Evolutionary conservation across 2,113 vertebrate species (phyloP).

Genomic region (Amphiprion percula): DNA sequence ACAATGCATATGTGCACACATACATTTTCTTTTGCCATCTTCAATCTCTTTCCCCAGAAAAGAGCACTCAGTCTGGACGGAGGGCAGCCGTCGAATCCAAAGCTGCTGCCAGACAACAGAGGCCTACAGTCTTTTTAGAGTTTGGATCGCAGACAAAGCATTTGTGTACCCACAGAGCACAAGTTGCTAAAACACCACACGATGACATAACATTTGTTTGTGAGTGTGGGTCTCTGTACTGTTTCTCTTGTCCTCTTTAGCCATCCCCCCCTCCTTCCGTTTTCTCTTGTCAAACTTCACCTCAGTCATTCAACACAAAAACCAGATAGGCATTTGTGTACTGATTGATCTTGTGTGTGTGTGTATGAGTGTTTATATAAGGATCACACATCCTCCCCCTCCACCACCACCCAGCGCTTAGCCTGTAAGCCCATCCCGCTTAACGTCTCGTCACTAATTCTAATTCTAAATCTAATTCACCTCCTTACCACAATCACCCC

Average conservation of each 20-base stretch:
- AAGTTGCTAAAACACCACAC: conserved; percentile 50
- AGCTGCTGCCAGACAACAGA: conserved; percentile 69
- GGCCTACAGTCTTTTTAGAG: conserved; percentile 57
- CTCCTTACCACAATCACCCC: conserved; percentile 75
- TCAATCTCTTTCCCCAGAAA: conserved; percentile 34
- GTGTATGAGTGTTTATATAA: conserved; percentile 46
- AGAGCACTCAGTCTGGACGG: conserved; percentile 44
- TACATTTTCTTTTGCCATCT: conserved; percentile 24
- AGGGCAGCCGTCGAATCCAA: conserved; percentile 46
- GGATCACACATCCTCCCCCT: conserved; percentile 33
- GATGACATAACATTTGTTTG: conserved; percentile 43
- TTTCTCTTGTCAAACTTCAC: neutral
- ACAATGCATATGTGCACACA: neutral
- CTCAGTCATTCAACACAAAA: conserved; percentile 4
- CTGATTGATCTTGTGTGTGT: conserved; percentile 39
- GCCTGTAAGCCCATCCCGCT: conserved; percentile 76
- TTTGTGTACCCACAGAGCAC: conserved; percentile 50
- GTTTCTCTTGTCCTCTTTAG: conserved; percentile 9
- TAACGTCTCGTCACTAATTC: conserved; percentile 74
- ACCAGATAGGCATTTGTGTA: conserved; percentile 12
- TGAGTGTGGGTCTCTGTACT: conserved; percentile 13
- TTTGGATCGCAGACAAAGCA: conserved; percentile 62
- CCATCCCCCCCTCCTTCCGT: neutral
- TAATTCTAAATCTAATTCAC: conserved; percentile 78
- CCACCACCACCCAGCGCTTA: conserved; percentile 51